Base-by-base conservation (phyloP, 1,140 invertebrate species). In the Caenorhabditis tropicalis region DNA sequence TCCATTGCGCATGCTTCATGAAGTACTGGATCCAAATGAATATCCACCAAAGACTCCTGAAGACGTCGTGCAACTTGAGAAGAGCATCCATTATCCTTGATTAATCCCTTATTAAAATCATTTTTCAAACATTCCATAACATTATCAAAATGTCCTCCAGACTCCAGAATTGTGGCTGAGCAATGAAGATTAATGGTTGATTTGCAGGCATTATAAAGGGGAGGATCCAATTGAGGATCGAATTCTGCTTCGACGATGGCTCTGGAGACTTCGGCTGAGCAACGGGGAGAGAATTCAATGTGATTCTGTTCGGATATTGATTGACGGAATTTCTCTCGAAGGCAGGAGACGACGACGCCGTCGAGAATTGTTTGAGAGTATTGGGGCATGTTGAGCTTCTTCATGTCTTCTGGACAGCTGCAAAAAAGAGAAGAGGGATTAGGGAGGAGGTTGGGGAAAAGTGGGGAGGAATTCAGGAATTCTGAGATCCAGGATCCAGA, bases 151-250 rank as follows among this genome's bases (percentile, higher is more conserved):
- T 86, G 88, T 48, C 88, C 89, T 60, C 88, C 85, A 24, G 58
- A 39, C 15, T 39, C 65, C n/a, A 84, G 3, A n/a, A 84, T 51
- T 24, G 24, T 24, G 2, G 43, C 79, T 7, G 85, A 79, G 51
- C 87, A 87, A 53, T 87, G 87, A 89, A 94, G 94, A 86, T 92
- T 92, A 91, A 94, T 95, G 89, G 96, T 96, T 85, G 92, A 89
- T 43, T 93, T 92, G 89, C 96, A 98, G 6, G 94, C 93, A 85
- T 94, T 94, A 90, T 95, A 94, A 36, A 99, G 92, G 9, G 94
- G 93, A 19, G 95, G 95, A 93, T 99, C 98, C 65, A 99, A 94
- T 87, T 96, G 93, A 89, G 95, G 96, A 92, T 99, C 90, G 27
- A 91, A 91, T 84, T 91, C 90, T 24, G 85, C 83, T 53, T 91